Evolutionary conservation across 2,888 invertebrate genomes (phyloP).

Genomic region (Trachelus stipa): DNA sequence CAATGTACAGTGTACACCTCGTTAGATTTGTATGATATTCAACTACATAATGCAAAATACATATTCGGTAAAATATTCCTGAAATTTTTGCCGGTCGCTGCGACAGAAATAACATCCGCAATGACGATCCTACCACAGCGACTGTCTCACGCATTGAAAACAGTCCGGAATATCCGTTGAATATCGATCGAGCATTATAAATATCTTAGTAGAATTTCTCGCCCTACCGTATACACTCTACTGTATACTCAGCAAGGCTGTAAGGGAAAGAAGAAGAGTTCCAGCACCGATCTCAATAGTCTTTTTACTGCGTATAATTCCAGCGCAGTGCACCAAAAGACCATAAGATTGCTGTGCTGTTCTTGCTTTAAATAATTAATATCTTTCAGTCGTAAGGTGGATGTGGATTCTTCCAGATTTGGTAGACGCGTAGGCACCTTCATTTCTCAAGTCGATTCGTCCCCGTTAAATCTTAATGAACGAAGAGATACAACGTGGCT

Average conservation of each 20-base stretch:
- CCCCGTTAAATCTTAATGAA: background rate
- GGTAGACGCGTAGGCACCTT: background rate
- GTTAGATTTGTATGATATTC: background rate
- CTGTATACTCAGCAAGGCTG: background rate
- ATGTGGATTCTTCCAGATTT: background rate
- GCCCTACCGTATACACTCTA: background rate
- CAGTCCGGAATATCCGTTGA: background rate
- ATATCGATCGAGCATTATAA: background rate
- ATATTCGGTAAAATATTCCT: background rate
- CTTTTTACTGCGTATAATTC: constrained; percentile 25
- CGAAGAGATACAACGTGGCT: background rate
- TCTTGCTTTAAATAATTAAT: constrained; percentile 19
- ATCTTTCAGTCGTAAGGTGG: constrained; percentile 3
- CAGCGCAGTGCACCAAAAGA: constrained; percentile 30
- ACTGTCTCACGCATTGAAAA: background rate
- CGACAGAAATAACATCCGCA: background rate
- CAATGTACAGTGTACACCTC: background rate
- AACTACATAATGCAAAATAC: background rate
- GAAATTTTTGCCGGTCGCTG: background rate
- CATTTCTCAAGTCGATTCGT: background rate
- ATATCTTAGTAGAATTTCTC: constrained; percentile 4
- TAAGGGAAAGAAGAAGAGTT: constrained; percentile 9
- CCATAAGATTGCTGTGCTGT: constrained; percentile 9
- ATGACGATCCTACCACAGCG: background rate
- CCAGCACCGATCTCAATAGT: constrained; percentile 3